These are phyloP conservation scores for Latrodectus elegans DNA, from an alignment of 2,888 invertebrate genomes.

Conservation along the genomic window DNA sequence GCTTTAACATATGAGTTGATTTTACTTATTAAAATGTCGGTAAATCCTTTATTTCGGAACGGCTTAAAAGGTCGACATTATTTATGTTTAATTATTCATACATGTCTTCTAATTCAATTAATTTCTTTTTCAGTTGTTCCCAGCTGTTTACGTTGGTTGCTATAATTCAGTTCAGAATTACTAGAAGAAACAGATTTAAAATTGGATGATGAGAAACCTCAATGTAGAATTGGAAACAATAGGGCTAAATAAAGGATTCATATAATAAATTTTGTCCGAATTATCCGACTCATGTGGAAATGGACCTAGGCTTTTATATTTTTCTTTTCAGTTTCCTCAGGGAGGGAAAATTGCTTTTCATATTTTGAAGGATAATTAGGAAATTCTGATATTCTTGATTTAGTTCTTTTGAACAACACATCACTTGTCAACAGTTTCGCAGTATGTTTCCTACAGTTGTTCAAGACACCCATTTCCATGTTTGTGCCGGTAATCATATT, in stretches of 20 bases:
- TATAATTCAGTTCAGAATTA: not conserved
- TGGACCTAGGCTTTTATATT: not conserved
- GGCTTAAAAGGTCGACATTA: slow-evolving; percentile 85
- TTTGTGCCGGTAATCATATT: too few species aligned
- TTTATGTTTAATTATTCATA: slow-evolving; percentile 84
- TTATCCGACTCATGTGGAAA: slow-evolving; percentile 9
- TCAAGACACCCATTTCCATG: too few species aligned
- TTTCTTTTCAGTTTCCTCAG: slow-evolving; percentile 27
- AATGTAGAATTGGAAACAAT: slow-evolving; percentile 27
- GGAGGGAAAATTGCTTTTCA: slow-evolving; percentile 4
- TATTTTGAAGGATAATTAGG: slow-evolving; percentile 11
- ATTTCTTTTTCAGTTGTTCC: slow-evolving; percentile 81
- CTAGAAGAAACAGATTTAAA: slow-evolving; percentile 11
- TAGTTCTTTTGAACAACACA: not conserved
- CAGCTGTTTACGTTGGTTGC: slow-evolving; percentile 4
- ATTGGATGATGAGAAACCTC: not conserved
- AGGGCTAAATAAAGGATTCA: slow-evolving; percentile 28
- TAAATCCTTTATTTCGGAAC: slow-evolving; percentile 84
- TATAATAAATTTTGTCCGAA: slow-evolving; percentile 36
- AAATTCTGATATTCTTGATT: not conserved
- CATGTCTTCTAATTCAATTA: slow-evolving; percentile 91
- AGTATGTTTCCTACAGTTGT: too few species aligned
- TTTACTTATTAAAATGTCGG: slow-evolving; percentile 76
- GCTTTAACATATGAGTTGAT: not conserved
- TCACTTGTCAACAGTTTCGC: too few species aligned